These are phyloP conservation scores for Ahaetulla prasina DNA, from an alignment of 2,113 vertebrate genomes.

Conservation along the genomic window DNA sequence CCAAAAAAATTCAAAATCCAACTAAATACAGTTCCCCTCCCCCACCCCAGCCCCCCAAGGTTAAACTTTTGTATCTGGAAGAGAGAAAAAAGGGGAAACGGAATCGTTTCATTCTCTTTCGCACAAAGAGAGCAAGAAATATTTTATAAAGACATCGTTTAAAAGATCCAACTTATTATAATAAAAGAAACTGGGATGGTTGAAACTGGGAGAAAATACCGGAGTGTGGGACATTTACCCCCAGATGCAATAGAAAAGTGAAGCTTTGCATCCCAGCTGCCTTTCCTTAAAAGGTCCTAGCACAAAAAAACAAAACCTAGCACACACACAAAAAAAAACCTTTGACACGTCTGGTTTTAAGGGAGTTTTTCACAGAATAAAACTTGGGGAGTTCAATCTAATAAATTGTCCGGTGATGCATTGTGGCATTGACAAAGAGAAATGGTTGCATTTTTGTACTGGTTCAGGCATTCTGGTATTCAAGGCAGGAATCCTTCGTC, in stretches of 20 bases:
- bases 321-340: neutral
- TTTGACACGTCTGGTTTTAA: neutral
- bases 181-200: neutral
- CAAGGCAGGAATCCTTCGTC: too few species aligned
- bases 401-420: neutral
- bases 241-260: too few species aligned
- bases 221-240: too few species aligned
- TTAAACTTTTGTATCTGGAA: neutral
- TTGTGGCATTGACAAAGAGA: neutral
- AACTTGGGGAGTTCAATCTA: neutral
- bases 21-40: neutral
- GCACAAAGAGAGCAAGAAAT: neutral
- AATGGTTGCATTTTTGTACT: neutral
- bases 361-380: neutral
- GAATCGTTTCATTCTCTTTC: neutral
- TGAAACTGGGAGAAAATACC: neutral
- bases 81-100: neutral
- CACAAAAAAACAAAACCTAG: too few species aligned
- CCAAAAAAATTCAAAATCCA: neutral
- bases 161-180: slow-evolving; percentile 2
- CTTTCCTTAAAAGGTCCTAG: neutral
- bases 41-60: neutral
- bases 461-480: neutral
- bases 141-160: neutral
- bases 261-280: neutral